phyloP scores from a whole-genome alignment of 1,140 invertebrate species.

The Mamestra configurata region DNA sequence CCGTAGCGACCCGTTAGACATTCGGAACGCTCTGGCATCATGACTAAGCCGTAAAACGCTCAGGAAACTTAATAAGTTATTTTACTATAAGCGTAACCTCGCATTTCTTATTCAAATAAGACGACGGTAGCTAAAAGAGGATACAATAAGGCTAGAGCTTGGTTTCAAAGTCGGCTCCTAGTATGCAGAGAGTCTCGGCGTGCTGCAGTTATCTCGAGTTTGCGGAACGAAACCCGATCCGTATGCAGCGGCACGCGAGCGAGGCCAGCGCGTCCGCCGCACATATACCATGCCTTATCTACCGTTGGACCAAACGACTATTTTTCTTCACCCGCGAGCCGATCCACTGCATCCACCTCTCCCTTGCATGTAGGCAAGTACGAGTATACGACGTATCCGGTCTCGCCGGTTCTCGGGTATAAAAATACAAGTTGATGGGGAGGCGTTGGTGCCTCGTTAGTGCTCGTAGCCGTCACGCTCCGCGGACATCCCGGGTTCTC shows the following conservation, averaged over 20 bases:
- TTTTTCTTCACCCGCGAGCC: slow-evolving; percentile 12
- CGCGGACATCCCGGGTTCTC: slow-evolving; percentile 54
- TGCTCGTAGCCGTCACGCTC: slow-evolving; percentile 52
- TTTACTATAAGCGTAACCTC: slow-evolving; percentile 72
- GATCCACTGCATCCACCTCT: slow-evolving; percentile 47
- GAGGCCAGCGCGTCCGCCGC: slow-evolving; percentile 70
- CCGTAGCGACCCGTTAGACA: slow-evolving; percentile 56
- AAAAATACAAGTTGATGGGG: slow-evolving; percentile 17
- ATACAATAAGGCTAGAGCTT: slow-evolving; percentile 73
- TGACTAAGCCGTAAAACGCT: slow-evolving; percentile 75
- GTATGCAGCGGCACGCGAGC: slow-evolving; percentile 75
- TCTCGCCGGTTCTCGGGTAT: slow-evolving; percentile 39
- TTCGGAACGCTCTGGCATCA: slow-evolving; percentile 53
- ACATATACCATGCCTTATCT: slow-evolving; percentile 49
- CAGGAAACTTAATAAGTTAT: slow-evolving; percentile 76
- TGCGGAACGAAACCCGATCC: slow-evolving; percentile 86
- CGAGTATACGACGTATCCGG: slow-evolving; percentile 31
- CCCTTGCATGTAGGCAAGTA: slow-evolving; percentile 8
- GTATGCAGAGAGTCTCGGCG: slow-evolving; percentile 66
- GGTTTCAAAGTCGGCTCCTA: slow-evolving; percentile 76
- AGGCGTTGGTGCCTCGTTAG: slow-evolving; percentile 20
- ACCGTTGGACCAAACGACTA: slow-evolving; percentile 37
- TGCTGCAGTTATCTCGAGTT: slow-evolving; percentile 80
- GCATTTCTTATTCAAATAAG: slow-evolving; percentile 78
- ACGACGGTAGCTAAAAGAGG: slow-evolving; percentile 71